phyloP scores from a whole-genome alignment of 2,797 vertebrate genomes.

The Gorsachius magnificus region DNA sequence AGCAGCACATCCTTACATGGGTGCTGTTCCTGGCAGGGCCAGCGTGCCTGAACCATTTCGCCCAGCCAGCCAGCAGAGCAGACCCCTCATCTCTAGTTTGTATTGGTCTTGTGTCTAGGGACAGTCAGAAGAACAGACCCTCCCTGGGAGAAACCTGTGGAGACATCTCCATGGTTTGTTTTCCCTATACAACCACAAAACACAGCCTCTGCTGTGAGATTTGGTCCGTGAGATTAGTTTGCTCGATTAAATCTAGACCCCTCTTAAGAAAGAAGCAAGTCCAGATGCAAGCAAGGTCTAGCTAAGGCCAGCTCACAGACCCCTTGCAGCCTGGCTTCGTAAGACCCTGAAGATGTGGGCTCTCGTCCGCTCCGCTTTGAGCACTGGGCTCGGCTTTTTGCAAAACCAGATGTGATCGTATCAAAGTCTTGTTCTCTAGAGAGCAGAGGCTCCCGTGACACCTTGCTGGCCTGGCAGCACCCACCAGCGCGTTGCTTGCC shows the following conservation, averaged over 20 bases:
- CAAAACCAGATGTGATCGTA: not conserved
- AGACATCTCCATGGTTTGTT: not conserved
- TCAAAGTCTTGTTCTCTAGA: not conserved
- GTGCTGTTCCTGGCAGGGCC: not conserved
- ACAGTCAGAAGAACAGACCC: not conserved
- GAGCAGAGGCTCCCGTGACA: not conserved
- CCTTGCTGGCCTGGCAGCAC: not conserved
- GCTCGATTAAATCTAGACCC: conserved; percentile 48
- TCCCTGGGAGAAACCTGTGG: not conserved
- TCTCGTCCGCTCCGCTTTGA: not conserved
- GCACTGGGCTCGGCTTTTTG: not conserved
- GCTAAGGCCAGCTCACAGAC: not conserved
- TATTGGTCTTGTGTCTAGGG: not conserved
- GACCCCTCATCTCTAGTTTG: not conserved
- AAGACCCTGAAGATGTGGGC: not conserved
- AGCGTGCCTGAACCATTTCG: not conserved
- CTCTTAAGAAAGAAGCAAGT: not conserved
- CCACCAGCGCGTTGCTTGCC: not conserved
- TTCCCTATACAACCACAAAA: conserved; percentile 5
- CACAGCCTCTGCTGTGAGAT: conserved; percentile 26
- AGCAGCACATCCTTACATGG: conserved; percentile 16
- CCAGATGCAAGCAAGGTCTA: not conserved
- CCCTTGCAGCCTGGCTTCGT: not conserved
- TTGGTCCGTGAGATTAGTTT: not conserved
- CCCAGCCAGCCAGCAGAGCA: not conserved